A percentile compares a stretch with the other conserved stretches of the same genome.
Conservation (phyloP, 2,797 vertebrate genomes). For the Distichodus sexfasciatus region DNA sequence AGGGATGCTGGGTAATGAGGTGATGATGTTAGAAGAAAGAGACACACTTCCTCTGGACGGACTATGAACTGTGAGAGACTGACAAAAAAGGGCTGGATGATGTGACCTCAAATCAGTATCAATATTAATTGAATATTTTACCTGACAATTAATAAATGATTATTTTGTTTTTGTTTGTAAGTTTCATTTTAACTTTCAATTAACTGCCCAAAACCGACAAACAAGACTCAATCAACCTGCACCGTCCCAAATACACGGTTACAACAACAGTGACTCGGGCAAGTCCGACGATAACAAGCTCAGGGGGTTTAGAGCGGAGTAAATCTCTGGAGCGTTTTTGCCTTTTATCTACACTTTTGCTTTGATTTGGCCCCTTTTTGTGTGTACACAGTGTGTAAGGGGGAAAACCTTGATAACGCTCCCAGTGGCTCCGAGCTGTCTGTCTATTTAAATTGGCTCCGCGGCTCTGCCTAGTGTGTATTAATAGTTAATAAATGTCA, state of each 20-base stretch:
- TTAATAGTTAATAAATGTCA: conserved; percentile 48
- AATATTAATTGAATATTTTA: too few species aligned
- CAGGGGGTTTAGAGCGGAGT: neutral
- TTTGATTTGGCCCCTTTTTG: neutral
- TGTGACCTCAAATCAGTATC: too few species aligned
- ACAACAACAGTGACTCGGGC: neutral
- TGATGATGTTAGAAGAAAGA: conserved; percentile 10
- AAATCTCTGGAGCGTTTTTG: neutral
- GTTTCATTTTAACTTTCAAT: too few species aligned
- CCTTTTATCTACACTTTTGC: neutral
- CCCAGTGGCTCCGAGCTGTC: conserved; percentile 27
- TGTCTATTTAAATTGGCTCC: conserved; percentile 32
- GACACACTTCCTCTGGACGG: conserved; percentile 14
- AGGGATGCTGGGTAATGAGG: conserved; percentile 37
- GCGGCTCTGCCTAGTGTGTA: conserved; percentile 31
- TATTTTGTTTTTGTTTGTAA: too few species aligned
- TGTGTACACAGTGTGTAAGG: neutral
- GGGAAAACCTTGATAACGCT: neutral
- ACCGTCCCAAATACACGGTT: too few species aligned
- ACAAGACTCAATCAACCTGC: too few species aligned
- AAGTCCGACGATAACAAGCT: neutral
- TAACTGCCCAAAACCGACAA: too few species aligned
- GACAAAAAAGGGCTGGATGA: too few species aligned
- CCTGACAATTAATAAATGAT: too few species aligned
- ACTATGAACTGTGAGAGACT: neutral